These are phyloP conservation scores for Achroia grisella DNA, from an alignment of 1,140 invertebrate species.

Conservation along the genomic window DNA sequence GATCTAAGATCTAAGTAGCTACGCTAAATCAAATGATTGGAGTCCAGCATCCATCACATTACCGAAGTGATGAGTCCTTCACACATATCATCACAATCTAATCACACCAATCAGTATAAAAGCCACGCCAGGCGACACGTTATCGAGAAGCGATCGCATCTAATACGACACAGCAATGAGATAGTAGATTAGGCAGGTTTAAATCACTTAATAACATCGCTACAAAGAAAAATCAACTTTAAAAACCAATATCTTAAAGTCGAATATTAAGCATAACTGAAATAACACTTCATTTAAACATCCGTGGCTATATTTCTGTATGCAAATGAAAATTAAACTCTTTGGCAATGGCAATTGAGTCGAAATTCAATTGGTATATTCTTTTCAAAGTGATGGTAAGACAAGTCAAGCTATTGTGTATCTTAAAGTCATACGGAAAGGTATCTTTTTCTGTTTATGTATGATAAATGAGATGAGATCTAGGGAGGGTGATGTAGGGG, in stretches of 20 bases:
- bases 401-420: not conserved
- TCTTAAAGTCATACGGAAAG: not conserved
- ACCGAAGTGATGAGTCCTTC: no score
- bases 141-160: slow-evolving; percentile 11
- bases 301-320: not conserved
- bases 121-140: not conserved
- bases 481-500: not conserved
- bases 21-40: no score
- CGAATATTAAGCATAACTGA: not conserved
- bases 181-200: slow-evolving; percentile 16
- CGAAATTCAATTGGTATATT: not conserved
- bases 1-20: no score
- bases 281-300: not conserved
- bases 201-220: no score
- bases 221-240: not conserved
- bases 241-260: not conserved
- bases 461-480: not conserved
- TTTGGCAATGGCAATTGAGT: not conserved
- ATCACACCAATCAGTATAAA: no score
- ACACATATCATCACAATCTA: no score
- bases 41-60: no score
- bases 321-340: not conserved
- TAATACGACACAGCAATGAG: slow-evolving; percentile 10
- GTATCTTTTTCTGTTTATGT: not conserved
- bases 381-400: not conserved